These are phyloP conservation scores for Acipenser ruthenus DNA, from an alignment of 2,797 vertebrate species.

Conservation along the genomic window DNA sequence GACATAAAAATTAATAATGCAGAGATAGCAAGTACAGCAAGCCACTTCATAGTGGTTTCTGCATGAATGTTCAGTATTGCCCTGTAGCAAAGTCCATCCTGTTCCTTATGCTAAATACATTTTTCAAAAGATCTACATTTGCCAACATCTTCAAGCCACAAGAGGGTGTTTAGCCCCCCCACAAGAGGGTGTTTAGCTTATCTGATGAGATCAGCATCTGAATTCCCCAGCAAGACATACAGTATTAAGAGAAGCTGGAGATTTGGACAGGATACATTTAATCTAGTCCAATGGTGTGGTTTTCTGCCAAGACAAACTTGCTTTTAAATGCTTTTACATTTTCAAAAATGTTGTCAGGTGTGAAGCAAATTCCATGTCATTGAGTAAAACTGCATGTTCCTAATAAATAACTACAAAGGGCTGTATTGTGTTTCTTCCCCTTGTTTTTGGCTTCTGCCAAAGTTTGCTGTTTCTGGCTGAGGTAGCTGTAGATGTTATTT, in stretches of 20 bases:
- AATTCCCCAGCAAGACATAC: slow-evolving; percentile 19
- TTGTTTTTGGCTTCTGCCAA: background rate
- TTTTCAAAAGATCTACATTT: no score
- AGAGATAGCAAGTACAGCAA: no score
- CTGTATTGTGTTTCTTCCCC: background rate
- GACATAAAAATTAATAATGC: no score
- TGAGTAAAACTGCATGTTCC: slow-evolving; percentile 21
- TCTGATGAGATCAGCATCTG: no score
- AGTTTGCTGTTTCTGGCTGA: background rate
- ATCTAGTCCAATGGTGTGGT: slow-evolving; percentile 53
- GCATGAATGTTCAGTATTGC: no score
- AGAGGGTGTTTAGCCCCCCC: no score
- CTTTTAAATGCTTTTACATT: slow-evolving; percentile 51
- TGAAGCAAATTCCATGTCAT: slow-evolving; percentile 54
- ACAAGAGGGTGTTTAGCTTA: no score
- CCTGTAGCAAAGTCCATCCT: no score
- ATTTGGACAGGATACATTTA: slow-evolving; percentile 64
- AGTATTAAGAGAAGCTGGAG: slow-evolving; percentile 51
- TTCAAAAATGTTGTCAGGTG: slow-evolving; percentile 55
- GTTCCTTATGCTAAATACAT: no score
- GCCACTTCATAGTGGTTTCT: no score
- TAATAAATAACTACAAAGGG: background rate
- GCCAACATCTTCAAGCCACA: no score
- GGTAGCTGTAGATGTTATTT: background rate
- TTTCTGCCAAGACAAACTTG: slow-evolving; percentile 58